phyloP scores from a whole-genome alignment of 23 tunicate species.

The Ciona savignyi region DNA sequence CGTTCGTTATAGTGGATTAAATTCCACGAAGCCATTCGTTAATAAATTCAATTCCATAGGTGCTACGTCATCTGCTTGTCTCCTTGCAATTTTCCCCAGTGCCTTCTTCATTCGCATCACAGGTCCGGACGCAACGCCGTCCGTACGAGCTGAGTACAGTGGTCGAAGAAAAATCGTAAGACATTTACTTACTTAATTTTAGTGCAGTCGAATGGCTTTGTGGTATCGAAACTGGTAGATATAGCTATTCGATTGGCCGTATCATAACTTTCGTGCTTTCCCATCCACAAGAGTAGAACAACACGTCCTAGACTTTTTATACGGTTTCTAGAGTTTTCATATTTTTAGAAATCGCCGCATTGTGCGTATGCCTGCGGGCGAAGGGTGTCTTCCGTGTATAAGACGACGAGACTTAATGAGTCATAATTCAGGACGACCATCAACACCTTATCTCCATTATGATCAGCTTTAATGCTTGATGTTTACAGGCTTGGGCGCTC shows the following conservation, averaged over 20 bases:
- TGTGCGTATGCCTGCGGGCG: conserved; percentile 13
- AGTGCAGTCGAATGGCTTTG: no score
- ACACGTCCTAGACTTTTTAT: background rate
- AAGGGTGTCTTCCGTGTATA: no score
- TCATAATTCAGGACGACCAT: no score
- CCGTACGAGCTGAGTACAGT: conserved; percentile 7
- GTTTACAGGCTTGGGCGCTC: conserved; percentile 34
- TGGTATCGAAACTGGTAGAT: background rate
- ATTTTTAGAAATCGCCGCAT: conserved; percentile 24
- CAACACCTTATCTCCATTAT: no score
- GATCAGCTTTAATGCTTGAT: background rate
- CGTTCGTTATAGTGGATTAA: no score
- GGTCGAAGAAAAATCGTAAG: conserved; percentile 25
- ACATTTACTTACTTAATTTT: no score
- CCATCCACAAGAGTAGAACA: no score
- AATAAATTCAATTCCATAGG: no score
- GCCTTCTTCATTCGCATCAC: conserved; percentile 55
- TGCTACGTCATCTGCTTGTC: conserved; percentile 56
- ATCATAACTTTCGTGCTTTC: no score
- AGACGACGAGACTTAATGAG: no score
- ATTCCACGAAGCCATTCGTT: no score
- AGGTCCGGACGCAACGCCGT: conserved; percentile 12
- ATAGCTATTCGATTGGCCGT: no score
- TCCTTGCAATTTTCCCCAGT: conserved; percentile 60
- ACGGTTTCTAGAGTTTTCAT: background rate